Evolutionary conservation across 2,888 invertebrate species (phyloP).

Genomic region (Pyralis farinalis): DNA sequence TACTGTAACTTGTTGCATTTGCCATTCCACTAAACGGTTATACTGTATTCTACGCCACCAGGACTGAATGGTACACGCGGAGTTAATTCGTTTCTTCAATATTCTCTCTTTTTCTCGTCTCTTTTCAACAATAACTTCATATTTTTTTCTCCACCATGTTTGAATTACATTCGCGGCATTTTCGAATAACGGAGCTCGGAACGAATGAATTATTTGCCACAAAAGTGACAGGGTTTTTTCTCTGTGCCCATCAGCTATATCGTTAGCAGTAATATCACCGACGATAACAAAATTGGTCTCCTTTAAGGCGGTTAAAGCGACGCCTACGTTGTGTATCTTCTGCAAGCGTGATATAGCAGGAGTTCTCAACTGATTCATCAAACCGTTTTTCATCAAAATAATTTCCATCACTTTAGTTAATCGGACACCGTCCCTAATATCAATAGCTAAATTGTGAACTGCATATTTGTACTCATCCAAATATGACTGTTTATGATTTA

Average conservation of each 20-base stretch:
- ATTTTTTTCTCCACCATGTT: slow-evolving; percentile 86
- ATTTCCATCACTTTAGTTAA: slow-evolving; percentile 93
- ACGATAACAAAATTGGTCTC: slow-evolving; percentile 81
- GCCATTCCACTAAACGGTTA: slow-evolving; percentile 53
- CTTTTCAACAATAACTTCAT: slow-evolving; percentile 76
- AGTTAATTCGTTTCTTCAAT: slow-evolving; percentile 41
- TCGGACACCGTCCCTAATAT: slow-evolving; percentile 93
- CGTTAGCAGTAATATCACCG: slow-evolving; percentile 86
- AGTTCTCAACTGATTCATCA: slow-evolving; percentile 85
- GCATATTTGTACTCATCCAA: slow-evolving; percentile 95
- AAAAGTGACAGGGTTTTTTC: slow-evolving; percentile 93
- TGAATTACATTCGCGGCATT: slow-evolving; percentile 85
- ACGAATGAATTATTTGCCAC: slow-evolving; percentile 94
- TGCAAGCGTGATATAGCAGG: slow-evolving; percentile 93
- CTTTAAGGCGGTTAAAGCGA: slow-evolving; percentile 85
- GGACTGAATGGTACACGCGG: slow-evolving; percentile 81
- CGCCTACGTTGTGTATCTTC: slow-evolving; percentile 91
- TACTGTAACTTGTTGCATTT: slow-evolving; percentile 49
- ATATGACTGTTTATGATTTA: slow-evolving; percentile 89
- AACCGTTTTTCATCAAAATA: slow-evolving; percentile 84
- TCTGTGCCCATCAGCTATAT: slow-evolving; percentile 93
- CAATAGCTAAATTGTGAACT: slow-evolving; percentile 87
- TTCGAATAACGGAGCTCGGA: slow-evolving; percentile 87
- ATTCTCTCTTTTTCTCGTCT: slow-evolving; percentile 54
- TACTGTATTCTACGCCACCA: slow-evolving; percentile 76